Evolutionary conservation across 2,113 vertebrate genomes (phyloP).

Genomic region (Elanus axillaris): DNA sequence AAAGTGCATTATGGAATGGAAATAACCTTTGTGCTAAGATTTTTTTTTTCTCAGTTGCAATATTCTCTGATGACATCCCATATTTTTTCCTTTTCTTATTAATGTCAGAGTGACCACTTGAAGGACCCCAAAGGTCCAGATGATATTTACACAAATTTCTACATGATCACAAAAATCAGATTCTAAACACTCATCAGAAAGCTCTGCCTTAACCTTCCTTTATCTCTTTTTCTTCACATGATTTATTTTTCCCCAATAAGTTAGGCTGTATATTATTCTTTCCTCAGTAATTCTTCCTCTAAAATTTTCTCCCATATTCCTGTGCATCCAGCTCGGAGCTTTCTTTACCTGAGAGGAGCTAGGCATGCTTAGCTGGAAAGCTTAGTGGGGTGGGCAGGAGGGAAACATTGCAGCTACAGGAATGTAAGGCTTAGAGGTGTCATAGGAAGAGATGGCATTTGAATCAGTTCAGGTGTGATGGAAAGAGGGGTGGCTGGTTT

Average conservation of each 20-base stretch:
- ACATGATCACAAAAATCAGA: not conserved
- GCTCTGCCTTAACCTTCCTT: not conserved
- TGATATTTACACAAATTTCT: not conserved
- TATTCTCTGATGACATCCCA: not conserved
- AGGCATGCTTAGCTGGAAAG: not conserved
- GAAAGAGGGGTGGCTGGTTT: not conserved
- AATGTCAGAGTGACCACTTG: slow-evolving; percentile 13
- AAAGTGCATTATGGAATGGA: not conserved
- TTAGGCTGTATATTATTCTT: not conserved
- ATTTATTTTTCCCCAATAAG: not conserved
- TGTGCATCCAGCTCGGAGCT: not conserved
- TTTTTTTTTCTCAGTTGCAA: not conserved
- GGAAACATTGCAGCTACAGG: not conserved
- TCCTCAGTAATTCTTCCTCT: not conserved
- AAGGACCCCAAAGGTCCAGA: not conserved
- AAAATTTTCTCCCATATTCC: not conserved
- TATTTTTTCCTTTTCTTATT: not conserved
- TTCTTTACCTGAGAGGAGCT: not conserved
- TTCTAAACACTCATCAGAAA: not conserved
- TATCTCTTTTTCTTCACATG: not conserved
- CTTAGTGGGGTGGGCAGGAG: not conserved
- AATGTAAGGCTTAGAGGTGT: not conserved
- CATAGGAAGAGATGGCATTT: not conserved
- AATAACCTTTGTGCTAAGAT: not conserved
- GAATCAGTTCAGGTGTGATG: not conserved